phyloP scores from a whole-genome alignment of 1,140 invertebrate species.

The Drosophila elegans region DNA sequence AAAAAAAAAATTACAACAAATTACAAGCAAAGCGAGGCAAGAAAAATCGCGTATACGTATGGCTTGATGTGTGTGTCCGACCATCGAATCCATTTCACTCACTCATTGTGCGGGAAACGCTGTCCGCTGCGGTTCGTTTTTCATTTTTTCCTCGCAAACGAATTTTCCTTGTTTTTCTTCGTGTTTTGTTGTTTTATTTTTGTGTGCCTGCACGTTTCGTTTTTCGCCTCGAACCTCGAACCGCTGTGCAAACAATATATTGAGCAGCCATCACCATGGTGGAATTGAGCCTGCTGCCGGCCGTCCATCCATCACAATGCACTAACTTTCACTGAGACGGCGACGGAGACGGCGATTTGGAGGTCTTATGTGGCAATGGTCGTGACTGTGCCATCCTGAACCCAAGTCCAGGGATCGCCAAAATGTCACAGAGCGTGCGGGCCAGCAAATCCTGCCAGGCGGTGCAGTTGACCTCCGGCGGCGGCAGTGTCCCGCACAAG shows the following conservation, averaged over 20 bases:
- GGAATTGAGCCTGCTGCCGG: constrained; percentile 10
- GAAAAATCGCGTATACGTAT: constrained; percentile 51
- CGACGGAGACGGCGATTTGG: not conserved
- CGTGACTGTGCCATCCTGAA: not conserved
- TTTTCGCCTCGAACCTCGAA: constrained; percentile 34
- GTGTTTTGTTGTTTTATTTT: constrained; percentile 3
- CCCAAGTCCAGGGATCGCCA: not conserved
- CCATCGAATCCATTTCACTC: constrained; percentile 20
- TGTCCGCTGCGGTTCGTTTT: constrained; percentile 33
- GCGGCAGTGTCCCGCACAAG: constrained; percentile 63
- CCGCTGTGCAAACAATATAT: constrained; percentile 63
- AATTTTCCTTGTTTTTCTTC: constrained; percentile 11
- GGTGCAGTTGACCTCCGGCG: constrained; percentile 19
- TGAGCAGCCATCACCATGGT: constrained; percentile 63
- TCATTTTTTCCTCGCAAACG: constrained; percentile 8
- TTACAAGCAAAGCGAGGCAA: constrained; percentile 10
- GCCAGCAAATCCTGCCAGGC: constrained; percentile 60
- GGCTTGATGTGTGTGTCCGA: constrained; percentile 26
- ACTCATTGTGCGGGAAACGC: constrained; percentile 2
- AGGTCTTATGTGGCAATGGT: constrained; percentile 12
- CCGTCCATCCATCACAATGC: constrained; percentile 51
- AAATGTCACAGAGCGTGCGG: constrained; percentile 69
- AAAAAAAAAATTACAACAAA: constrained; percentile 16
- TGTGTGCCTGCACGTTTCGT: constrained; percentile 14
- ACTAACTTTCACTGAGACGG: constrained; percentile 70